Percentiles rank a stretch among this genome's conserved stretches.
phyloP scores from a whole-genome alignment of 2,113 vertebrate genomes.

The Oreochromis tanganicae region DNA sequence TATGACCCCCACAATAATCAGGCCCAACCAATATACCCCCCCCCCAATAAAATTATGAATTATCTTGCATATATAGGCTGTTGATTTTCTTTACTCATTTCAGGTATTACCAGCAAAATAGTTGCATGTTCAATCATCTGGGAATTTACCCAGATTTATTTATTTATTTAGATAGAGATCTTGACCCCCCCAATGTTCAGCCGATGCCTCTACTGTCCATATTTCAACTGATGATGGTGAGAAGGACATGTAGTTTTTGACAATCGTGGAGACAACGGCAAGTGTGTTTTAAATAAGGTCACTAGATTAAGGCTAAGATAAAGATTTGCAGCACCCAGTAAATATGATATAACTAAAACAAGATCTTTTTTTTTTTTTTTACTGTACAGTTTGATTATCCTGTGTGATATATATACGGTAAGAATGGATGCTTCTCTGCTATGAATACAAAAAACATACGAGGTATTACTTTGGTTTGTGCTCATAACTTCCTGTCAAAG shows the following conservation, averaged over 20 bases:
- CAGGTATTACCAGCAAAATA: no score
- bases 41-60: no score
- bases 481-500: conserved; percentile 34
- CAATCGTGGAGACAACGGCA: background rate
- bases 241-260: background rate
- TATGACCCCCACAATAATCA: no score
- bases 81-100: no score
- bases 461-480: conserved; percentile 60
- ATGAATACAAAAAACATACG: conserved; percentile 28
- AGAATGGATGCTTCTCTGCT: background rate
- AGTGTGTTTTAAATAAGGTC: background rate
- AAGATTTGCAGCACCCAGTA: conserved; percentile 12
- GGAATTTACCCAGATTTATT: no score
- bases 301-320: background rate
- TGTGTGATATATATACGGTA: background rate
- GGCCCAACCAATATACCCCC: no score
- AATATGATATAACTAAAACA: background rate
- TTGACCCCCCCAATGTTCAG: no score
- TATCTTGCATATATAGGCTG: no score
- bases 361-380: background rate
- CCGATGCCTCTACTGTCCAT: background rate
- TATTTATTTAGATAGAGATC: no score
- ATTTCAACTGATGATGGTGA: background rate
- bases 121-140: no score
- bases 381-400: background rate